Conservation (phyloP, 2,888 invertebrate genomes). For the Chloroclysta siterata region DNA sequence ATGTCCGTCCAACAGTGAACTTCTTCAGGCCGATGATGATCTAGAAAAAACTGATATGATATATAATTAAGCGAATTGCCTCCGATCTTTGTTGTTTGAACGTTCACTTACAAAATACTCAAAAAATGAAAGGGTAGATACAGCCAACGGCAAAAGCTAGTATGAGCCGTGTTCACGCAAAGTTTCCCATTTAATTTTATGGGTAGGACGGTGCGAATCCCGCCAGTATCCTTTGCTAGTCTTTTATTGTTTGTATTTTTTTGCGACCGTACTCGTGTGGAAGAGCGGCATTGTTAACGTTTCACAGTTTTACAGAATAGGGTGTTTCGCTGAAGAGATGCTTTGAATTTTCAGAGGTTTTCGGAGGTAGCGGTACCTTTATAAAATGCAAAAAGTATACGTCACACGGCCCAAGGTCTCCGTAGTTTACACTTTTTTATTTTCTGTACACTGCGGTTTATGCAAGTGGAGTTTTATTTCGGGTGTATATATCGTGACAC, state of each 20-base stretch:
- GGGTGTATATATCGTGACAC: no score
- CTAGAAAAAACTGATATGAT: no score
- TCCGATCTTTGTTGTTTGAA: no score
- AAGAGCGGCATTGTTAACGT: slow-evolving; percentile 61
- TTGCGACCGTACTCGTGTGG: slow-evolving; percentile 58
- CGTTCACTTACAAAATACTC: no score
- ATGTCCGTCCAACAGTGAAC: no score
- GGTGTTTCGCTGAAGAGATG: slow-evolving; percentile 26
- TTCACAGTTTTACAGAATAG: slow-evolving; percentile 41
- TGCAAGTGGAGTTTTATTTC: no score
- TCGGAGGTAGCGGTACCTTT: neutral
- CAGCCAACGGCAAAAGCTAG: slow-evolving; percentile 8
- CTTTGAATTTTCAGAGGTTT: slow-evolving; percentile 28
- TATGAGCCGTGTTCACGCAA: slow-evolving; percentile 38
- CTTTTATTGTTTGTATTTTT: slow-evolving; percentile 74
- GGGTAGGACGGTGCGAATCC: slow-evolving; percentile 65
- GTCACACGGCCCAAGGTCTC: neutral
- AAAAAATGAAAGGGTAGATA: neutral
- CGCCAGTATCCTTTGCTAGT: slow-evolving; percentile 54
- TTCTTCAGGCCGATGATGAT: no score
- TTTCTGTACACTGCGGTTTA: neutral
- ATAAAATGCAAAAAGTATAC: neutral
- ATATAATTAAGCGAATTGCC: no score
- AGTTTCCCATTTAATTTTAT: slow-evolving; percentile 73
- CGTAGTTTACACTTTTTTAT: neutral